Evolutionary conservation across 2,888 invertebrate genomes (phyloP), one percentile per base, ranked within the genome.

Genomic region (Iphiclides podalirius): DNA sequence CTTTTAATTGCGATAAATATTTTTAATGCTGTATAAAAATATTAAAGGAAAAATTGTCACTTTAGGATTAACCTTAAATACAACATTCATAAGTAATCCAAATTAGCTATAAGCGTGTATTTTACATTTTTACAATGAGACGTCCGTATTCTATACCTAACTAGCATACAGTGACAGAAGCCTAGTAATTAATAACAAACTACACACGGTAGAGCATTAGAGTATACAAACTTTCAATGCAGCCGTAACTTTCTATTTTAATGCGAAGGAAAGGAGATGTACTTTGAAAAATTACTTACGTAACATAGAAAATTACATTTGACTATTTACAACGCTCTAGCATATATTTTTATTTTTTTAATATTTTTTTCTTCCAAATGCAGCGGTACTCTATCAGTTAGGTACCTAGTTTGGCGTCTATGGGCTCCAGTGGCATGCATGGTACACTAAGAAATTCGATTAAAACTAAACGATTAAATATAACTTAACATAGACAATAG

Each of bases 11-110:
- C 86, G 82, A 79, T 86, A 82, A 79, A 84, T 86, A 86, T 77
- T 20, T 76, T 80, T 84, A 82, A 85, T 85, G 85, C 84, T 88
- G 87, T 88, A 88, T 87, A 88, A 88, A 88, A 87, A 88, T 87
- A 87, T 85, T 87, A 87, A 88, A 88, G 85, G 78, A 84, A 88
- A 85, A 83, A 82, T 82, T 78, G 79, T 82, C 79, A 80, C 79
- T 79, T 79, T 78, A 79, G 72, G 80, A 77, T 75, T 76, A 73
- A 77, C 79, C 79, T 85, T 84, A 64, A 52, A 52, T 60, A 74
- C 83, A 85, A 83, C 83, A 83, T 84, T 79, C 75, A 83, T 80
- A 79, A 66, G 75, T 66, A 79, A 73, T 72, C 70, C 73, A 78
- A 84, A 79, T 77, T 69, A 65, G 57, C 63, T 65, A 79, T 78